These are phyloP conservation scores for Telenomus remus DNA, from an alignment of 1,140 invertebrate species.

Conservation along the genomic window DNA sequence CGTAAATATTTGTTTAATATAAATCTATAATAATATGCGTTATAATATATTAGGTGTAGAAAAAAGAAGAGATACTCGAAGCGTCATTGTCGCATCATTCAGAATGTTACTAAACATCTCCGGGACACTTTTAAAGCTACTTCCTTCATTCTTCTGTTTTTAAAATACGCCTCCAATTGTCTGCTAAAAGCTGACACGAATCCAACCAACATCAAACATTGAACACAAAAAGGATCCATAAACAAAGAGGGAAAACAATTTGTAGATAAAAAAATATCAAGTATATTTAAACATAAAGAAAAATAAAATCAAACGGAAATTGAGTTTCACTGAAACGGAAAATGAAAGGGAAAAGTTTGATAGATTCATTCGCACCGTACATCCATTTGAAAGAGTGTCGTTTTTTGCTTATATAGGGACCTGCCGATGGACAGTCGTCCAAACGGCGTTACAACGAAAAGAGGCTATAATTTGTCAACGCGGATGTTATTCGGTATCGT, in stretches of 20 bases:
- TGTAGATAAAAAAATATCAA: constrained; percentile 2
- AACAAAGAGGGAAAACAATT: neutral
- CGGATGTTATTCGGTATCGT: constrained; percentile 69
- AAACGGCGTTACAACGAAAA: constrained; percentile 71
- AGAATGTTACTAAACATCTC: constrained; percentile 1
- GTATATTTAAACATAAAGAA: no score
- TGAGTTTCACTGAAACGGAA: constrained; percentile 22
- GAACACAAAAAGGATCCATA: constrained; percentile 32
- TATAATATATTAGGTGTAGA: constrained; percentile 48
- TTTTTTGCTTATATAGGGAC: constrained; percentile 71
- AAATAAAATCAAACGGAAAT: constrained; percentile 13
- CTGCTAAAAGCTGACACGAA: constrained; percentile 44
- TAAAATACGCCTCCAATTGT: constrained; percentile 75
- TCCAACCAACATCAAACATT: constrained; percentile 21
- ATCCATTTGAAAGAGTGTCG: constrained; percentile 73
- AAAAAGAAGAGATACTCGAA: constrained; percentile 69
- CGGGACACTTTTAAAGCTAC: constrained; percentile 16
- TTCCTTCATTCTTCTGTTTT: constrained; percentile 58
- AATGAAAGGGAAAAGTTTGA: constrained; percentile 71
- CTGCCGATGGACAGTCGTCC: constrained; percentile 61
- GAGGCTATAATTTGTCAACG: constrained; percentile 75
- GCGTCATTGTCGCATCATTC: constrained; percentile 59
- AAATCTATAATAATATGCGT: constrained; percentile 55
- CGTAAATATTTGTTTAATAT: constrained; percentile 53
- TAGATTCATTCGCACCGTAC: constrained; percentile 75